Conservation (phyloP, 2,797 vertebrate species). For the Ciconia nigra region DNA sequence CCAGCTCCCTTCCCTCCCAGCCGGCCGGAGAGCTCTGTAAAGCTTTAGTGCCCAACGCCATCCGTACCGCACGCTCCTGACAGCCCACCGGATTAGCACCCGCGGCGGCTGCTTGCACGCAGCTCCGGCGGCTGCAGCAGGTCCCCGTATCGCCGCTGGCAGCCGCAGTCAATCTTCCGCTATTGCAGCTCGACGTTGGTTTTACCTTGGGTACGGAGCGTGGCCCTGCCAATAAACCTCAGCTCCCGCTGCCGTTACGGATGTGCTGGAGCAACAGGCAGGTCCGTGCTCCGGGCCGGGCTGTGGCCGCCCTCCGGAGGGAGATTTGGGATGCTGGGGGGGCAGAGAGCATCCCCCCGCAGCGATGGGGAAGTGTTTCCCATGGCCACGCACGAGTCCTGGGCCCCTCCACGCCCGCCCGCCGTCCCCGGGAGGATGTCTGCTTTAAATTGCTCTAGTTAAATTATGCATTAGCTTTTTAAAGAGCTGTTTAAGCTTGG, state of each 20-base stretch:
- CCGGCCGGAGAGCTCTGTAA: neutral
- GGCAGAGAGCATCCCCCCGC: accelerated
- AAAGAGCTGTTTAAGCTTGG: constrained; percentile 33
- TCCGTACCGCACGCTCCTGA: neutral
- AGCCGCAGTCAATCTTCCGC: constrained; percentile 9
- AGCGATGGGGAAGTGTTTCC: neutral
- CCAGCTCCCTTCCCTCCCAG: neutral
- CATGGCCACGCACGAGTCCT: neutral
- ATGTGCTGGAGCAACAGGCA: neutral
- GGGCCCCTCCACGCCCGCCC: neutral
- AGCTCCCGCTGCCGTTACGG: neutral
- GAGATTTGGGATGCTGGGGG: neutral
- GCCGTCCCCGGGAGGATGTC: neutral
- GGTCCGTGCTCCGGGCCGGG: neutral
- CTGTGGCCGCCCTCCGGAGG: neutral
- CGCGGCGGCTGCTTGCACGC: neutral
- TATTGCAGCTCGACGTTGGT: neutral
- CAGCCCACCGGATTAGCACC: constrained; percentile 8
- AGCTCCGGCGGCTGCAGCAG: neutral
- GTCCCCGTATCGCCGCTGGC: neutral
- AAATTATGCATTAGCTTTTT: constrained; percentile 60
- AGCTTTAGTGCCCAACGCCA: neutral
- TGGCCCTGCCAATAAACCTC: constrained; percentile 25
- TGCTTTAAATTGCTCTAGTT: neutral
- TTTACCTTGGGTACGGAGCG: neutral